Percentiles rank a stretch among this genome's conserved stretches.
These are phyloP conservation scores for Martes martes DNA, from an alignment of 2,113 vertebrate species.

Conservation along the genomic window DNA sequence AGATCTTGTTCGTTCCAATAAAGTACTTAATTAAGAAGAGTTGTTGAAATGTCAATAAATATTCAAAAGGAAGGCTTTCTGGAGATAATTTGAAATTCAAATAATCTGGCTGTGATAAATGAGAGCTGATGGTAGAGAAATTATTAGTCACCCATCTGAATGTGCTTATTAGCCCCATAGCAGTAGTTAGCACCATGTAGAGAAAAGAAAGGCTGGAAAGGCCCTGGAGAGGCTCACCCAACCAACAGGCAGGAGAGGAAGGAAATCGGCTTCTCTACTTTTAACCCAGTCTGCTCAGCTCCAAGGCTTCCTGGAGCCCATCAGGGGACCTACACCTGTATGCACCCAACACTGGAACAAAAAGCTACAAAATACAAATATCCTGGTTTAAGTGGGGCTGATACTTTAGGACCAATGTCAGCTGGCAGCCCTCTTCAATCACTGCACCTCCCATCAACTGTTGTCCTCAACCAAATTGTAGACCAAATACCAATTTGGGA, in stretches of 20 bases:
- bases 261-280: neutral
- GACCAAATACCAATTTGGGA: neutral
- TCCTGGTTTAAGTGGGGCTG: accelerated
- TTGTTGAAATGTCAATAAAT: slow-evolving; percentile 62
- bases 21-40: slow-evolving; percentile 63
- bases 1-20: slow-evolving; percentile 40
- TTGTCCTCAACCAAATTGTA: neutral
- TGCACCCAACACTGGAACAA: neutral
- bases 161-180: slow-evolving; percentile 14
- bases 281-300: neutral
- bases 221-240: neutral
- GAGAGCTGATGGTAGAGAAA: slow-evolving; percentile 17
- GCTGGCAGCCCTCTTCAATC: neutral
- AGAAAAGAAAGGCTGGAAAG: neutral
- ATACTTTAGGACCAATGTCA: no score
- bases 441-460: neutral
- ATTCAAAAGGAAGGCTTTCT: slow-evolving; percentile 63
- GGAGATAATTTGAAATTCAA: slow-evolving; percentile 64
- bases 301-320: neutral
- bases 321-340: neutral
- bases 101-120: slow-evolving; percentile 61
- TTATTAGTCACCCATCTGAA: slow-evolving; percentile 24
- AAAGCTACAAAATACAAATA: neutral
- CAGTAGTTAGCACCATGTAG: neutral
- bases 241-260: neutral